Conservation (phyloP, 2,888 invertebrate species). For the Lochmaea crataegi region DNA sequence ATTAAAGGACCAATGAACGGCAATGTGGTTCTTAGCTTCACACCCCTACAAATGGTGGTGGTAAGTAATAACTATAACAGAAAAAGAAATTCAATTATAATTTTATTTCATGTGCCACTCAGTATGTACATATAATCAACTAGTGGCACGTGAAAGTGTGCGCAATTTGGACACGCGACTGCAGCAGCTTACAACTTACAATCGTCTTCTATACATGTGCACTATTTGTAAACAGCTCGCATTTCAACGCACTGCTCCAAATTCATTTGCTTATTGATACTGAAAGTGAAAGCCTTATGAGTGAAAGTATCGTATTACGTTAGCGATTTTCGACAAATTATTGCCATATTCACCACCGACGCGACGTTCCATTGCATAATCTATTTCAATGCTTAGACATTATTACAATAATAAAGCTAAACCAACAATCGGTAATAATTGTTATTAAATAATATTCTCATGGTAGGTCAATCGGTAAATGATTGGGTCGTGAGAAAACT, state of each 20-base stretch:
- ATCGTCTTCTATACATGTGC: slow-evolving; percentile 27
- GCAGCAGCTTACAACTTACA: slow-evolving; percentile 16
- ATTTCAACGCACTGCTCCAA: slow-evolving; percentile 36
- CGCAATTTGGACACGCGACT: slow-evolving; percentile 25
- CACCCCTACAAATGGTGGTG: too few relatives aligned
- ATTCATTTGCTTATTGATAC: slow-evolving; percentile 38
- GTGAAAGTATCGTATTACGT: slow-evolving; percentile 40
- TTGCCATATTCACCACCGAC: slow-evolving; percentile 36
- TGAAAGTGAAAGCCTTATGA: slow-evolving; percentile 39
- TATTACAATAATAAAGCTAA: slow-evolving; percentile 14
- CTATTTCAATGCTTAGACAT: slow-evolving; percentile 25
- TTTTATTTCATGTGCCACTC: background rate
- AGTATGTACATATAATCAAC: background rate
- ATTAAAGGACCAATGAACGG: too few relatives aligned
- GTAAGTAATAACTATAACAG: too few relatives aligned
- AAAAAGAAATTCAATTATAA: too few relatives aligned
- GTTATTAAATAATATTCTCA: slow-evolving; percentile 41
- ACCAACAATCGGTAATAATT: slow-evolving; percentile 33
- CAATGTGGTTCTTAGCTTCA: too few relatives aligned
- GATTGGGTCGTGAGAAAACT: slow-evolving; percentile 24
- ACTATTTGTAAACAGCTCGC: slow-evolving; percentile 34
- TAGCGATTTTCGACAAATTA: slow-evolving; percentile 40
- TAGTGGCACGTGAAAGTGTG: slow-evolving; percentile 9
- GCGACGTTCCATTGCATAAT: slow-evolving; percentile 22
- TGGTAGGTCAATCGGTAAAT: slow-evolving; percentile 32